Base-by-base conservation (phyloP, 2,888 invertebrate species). In the Andrena fulva region DNA sequence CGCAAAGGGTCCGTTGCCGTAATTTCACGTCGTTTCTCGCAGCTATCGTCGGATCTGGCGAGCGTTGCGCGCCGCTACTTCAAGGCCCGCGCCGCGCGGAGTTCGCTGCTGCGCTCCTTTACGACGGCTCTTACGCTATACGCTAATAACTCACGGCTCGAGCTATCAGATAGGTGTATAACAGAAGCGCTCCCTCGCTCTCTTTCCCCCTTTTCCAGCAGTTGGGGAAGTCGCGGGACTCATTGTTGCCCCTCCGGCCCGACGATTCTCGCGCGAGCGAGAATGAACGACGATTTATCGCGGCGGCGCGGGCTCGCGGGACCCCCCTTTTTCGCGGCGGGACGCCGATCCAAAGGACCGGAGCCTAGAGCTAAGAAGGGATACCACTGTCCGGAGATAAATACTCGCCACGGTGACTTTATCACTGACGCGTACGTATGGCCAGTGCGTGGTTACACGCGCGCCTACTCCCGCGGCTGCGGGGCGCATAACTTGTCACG, bases 231-330 rank as follows among this genome's bases (percentile, higher is more conserved):
- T 80, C 76, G 54, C 68, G 31, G 70, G 66, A 69, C 35, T 85
- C 83, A 84, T 85, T 82, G 87, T 89, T 78, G 77, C 78, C 63
- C 70, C 42, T 16, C 42, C 20, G 56, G 56, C 56, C 75, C 66
- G 77, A 80, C 64, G 83, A 85, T 82, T 35, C 54, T 77, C 75
- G 76, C 70, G 68, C 70, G 67, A 80, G 90, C 87, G 87, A 85
- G 90, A 90, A 89, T 86, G 88, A 89, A 88, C 84, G 72, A 80
- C 85, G 89, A 89, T 89, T 89, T 89, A 90, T 89, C 84, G 89
- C 75, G 48, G 68, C 71, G 82, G 77, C 74, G 77, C 73, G 73
- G 85, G 86, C 78, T 71, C 80, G 80, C 82, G 20, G 54, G 54
- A 20, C 2, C 78, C 42, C 5, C 42, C 16, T 85, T 88, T 83